Evolutionary conservation across 2,888 invertebrate species (phyloP), one percentile per base, ranked within the genome.

Genomic region (Pterostichus madidus): DNA sequence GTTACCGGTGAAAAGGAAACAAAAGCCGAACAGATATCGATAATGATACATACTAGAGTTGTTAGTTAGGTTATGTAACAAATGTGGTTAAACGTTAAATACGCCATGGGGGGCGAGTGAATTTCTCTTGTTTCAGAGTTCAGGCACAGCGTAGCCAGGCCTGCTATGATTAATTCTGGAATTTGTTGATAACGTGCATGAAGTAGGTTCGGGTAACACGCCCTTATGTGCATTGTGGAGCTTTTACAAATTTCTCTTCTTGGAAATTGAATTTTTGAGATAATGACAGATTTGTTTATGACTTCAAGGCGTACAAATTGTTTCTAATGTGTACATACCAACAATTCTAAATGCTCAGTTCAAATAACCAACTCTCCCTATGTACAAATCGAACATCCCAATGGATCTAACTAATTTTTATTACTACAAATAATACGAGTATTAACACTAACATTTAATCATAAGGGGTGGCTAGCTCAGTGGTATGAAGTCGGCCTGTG

Each of bases 91-190:
- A 15, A 15, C 71, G 35, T 44, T 24, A 39, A 64, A 75, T 49
- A 10, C 75, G 15, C 75, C 49, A 75, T 32, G 52, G 75, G 13
- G 75, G 75, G 49, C 13, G 31, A 35, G 17, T 32, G 31, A 52
- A 71, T 75, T 75, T 75, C 75, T 75, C 75, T 52, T 52, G 49
- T 75, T 75, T 17, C 73, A 68, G 24, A 24, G 24, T 24, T 24
- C 24, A 24, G 24, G 2, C 24, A 24, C 24, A 24, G 8, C 8
- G 5, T 5, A 7, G 5, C 39, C 39, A 39, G 6, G 24, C 13
- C 73, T 35, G 15, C 31, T 75, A 52, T 75, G 75, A 75, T 75
- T 75, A 75, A 75, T 75, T 44, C 32, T 49, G 75, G 75, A 75
- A 75, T 75, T 75, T 52, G 31, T 46, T 52, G 75, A 75, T 75